Evolutionary conservation across 2,113 vertebrate genomes (phyloP).

Genomic region (Daubentonia madagascariensis): DNA sequence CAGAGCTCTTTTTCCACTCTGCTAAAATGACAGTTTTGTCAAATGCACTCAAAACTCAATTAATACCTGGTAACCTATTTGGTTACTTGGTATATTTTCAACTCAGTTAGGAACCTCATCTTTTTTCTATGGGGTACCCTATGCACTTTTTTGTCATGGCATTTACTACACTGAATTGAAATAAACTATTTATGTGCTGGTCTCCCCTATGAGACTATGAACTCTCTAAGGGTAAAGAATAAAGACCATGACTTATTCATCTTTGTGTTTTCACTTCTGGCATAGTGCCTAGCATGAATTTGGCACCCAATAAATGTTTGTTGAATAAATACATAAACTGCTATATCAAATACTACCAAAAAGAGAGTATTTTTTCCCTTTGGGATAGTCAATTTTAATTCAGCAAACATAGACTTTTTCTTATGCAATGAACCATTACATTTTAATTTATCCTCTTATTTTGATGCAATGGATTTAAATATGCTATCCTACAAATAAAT

Average conservation of each 20-base stretch:
- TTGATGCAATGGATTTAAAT: neutral
- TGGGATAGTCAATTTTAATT: constrained; percentile 7
- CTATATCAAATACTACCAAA: neutral
- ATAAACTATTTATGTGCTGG: neutral
- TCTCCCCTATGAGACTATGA: neutral
- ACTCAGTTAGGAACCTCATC: neutral
- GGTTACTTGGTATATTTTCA: neutral
- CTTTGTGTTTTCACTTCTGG: constrained; percentile 19
- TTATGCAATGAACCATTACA: neutral
- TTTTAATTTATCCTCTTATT: neutral
- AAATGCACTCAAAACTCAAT: neutral
- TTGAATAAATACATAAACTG: constrained; percentile 27
- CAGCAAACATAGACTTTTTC: constrained; percentile 11
- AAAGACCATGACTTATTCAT: neutral
- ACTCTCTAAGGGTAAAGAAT: neutral
- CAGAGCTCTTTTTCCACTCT: neutral
- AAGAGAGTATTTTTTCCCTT: neutral
- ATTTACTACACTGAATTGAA: neutral
- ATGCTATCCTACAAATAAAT: neutral
- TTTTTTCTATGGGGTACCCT: neutral
- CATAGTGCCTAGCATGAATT: constrained; percentile 25
- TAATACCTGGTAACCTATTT: neutral
- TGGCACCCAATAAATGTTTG: constrained; percentile 19
- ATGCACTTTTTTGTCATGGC: neutral
- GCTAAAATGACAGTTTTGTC: neutral